phyloP scores from a whole-genome alignment of 1,140 invertebrate species.

The Nixonia krombeini region DNA sequence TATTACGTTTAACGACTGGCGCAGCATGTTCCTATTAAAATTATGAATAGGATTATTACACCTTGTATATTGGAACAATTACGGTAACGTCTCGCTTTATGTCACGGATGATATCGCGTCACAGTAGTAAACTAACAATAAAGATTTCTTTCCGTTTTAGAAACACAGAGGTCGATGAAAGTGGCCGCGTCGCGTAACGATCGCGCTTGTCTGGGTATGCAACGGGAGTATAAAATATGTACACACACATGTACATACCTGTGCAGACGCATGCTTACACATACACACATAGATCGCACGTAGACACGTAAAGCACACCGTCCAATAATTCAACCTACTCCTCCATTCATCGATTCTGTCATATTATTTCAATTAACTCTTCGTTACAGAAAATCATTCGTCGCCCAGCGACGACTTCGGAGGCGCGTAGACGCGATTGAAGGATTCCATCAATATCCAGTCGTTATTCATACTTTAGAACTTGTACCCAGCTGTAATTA shows the following conservation, averaged over 20 bases:
- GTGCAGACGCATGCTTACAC: too few relatives aligned
- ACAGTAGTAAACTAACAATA: conserved; percentile 13
- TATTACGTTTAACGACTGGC: conserved; percentile 42
- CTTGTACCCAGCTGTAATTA: neutral
- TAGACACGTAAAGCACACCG: neutral
- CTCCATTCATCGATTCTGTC: neutral
- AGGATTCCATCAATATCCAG: neutral
- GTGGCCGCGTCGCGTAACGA: neutral
- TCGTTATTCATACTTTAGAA: neutral
- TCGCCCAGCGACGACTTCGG: neutral
- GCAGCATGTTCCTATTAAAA: conserved; percentile 42
- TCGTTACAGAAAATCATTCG: neutral
- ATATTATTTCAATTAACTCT: neutral
- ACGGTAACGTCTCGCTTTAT: conserved; percentile 33
- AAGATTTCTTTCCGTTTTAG: neutral
- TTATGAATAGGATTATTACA: conserved; percentile 52
- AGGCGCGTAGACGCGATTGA: neutral
- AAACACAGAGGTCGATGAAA: neutral
- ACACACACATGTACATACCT: too few relatives aligned
- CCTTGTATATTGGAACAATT: conserved; percentile 48
- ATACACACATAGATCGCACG: too few relatives aligned
- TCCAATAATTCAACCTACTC: neutral
- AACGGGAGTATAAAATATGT: neutral
- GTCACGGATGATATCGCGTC: conserved; percentile 13
- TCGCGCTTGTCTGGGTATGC: too few relatives aligned